Base-by-base conservation (phyloP, 2,888 invertebrate genomes). In the Tetranychus truncatus region DNA sequence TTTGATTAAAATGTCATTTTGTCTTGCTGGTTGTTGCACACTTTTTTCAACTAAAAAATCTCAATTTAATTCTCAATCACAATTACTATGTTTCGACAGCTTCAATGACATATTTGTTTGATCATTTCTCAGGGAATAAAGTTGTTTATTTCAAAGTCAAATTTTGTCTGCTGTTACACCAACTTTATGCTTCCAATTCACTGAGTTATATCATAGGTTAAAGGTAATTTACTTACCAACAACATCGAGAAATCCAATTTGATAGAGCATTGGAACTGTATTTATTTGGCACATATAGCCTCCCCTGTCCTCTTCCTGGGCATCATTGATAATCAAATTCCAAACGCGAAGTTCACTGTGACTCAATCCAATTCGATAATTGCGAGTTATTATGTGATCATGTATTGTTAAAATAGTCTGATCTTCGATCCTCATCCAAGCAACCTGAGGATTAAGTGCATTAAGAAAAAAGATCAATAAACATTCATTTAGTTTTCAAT, bases 401-500 rank as follows among this genome's bases (percentile, higher is more conserved):
- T 78, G 78, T 73, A 79, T 79, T 3, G 79, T 79, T n/a, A 79
- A 77, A 81, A 94, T 93, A 73, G 93, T 92, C 74, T 92, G 92
- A 84, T 92, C 92, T 83, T 93, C 93, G 83, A 91, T 92, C 83
- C 93, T 91, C 90, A 94, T 93, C 94, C 93, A 94, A 80, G 93
- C 94, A 78, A 94, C 92, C 94, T 94, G 76, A 20, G 76, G 67
- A 72, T 45, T n/a, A 71, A 71, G 24, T 66, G 11, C n/a, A 66
- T 66, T 11, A 20, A 66, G 18, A 20, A 9, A 66, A 24, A 34
- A 34, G 34, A 34, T 34, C 34, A 34, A 34, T 34, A 34, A 34
- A 34, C 34, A 34, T 34, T 34, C 34, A 34, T 34, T 34, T 5
- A 34, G 4, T 34, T 34, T 34, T 34, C 34, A 34, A 34, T 34